These are phyloP conservation scores for Xenops minutus DNA, from an alignment of 2,797 vertebrate species.

Conservation along the genomic window DNA sequence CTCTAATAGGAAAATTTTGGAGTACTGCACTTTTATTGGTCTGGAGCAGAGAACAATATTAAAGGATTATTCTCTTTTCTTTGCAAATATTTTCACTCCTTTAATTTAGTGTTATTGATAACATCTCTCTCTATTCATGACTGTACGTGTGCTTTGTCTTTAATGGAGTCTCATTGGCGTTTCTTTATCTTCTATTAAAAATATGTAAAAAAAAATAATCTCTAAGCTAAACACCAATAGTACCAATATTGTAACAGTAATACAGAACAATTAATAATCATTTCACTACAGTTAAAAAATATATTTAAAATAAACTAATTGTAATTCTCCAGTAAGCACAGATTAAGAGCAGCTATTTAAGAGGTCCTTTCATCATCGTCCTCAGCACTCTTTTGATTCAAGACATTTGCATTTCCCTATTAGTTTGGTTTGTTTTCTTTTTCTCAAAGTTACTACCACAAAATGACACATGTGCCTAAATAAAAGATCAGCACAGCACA, in stretches of 20 bases:
- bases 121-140: neutral
- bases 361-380: neutral
- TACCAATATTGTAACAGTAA: neutral
- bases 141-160: neutral
- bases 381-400: neutral
- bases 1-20: neutral
- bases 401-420: neutral
- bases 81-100: neutral
- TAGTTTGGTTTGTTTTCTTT: neutral
- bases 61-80: neutral
- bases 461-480: accelerated
- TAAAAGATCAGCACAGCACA: neutral
- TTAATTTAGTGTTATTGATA: neutral
- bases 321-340: neutral
- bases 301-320: neutral
- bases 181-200: neutral
- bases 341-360: neutral
- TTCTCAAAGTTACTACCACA: neutral
- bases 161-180: neutral
- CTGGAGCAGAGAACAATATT: neutral
- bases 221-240: neutral
- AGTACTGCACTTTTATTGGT: neutral
- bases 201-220: neutral
- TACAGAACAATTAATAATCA: neutral
- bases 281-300: neutral